Conservation (phyloP, 1,140 invertebrate species). For the Nephotettix cincticeps region DNA sequence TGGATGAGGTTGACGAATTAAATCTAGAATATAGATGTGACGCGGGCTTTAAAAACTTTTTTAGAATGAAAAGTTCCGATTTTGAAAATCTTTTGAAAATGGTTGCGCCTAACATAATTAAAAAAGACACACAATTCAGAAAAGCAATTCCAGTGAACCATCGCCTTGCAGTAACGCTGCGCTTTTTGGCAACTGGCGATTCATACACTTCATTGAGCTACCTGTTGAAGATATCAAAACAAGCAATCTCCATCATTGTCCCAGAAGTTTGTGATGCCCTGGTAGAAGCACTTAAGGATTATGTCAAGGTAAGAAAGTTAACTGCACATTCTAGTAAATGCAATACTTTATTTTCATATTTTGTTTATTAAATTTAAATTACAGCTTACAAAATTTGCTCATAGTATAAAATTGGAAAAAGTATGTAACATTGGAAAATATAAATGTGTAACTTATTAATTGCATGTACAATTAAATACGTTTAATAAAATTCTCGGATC, state of each 20-base stretch:
- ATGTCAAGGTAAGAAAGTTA: slow-evolving; percentile 34
- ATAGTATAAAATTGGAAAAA: neutral
- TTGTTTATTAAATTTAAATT: neutral
- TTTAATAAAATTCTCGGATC: neutral
- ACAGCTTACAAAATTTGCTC: neutral
- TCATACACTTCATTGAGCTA: slow-evolving; percentile 38
- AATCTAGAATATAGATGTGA: no score
- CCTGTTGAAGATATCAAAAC: slow-evolving; percentile 38
- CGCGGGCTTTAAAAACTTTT: no score
- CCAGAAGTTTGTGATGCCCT: slow-evolving; percentile 38
- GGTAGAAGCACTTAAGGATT: slow-evolving; percentile 20
- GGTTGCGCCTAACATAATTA: slow-evolving; percentile 14
- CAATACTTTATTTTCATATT: neutral
- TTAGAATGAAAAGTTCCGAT: no score
- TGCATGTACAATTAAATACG: no score
- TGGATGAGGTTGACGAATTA: no score
- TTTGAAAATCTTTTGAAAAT: no score
- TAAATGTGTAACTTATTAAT: neutral
- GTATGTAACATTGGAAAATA: neutral
- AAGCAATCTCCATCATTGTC: slow-evolving; percentile 35
- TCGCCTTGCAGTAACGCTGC: slow-evolving; percentile 40
- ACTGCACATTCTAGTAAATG: no score
- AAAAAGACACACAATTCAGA: slow-evolving; percentile 41
- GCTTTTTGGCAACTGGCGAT: slow-evolving; percentile 43
- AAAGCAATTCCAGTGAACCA: slow-evolving; percentile 38